These are phyloP conservation scores for Tetramorium alpestre DNA, from an alignment of 1,140 invertebrate species.

Conservation along the genomic window DNA sequence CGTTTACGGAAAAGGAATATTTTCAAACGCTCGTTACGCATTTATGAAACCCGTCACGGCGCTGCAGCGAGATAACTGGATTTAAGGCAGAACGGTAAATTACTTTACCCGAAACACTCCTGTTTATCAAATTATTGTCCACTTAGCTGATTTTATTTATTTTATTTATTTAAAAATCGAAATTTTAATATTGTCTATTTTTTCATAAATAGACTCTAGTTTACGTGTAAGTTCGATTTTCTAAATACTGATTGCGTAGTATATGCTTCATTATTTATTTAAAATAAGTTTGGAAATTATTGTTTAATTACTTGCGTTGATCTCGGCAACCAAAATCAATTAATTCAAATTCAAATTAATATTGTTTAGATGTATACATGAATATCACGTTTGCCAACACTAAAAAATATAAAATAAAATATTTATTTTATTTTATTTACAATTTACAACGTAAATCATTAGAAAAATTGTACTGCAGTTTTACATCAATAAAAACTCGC, in stretches of 20 bases:
- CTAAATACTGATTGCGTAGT: not conserved
- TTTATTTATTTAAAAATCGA: not conserved
- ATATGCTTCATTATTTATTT: not conserved
- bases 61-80: conserved; percentile 24
- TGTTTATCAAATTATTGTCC: conserved; percentile 39
- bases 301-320: not conserved
- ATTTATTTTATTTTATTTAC: not conserved
- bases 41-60: conserved; percentile 40
- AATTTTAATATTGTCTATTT: conserved; percentile 17
- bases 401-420: conserved; percentile 1
- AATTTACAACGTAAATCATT: conserved; percentile 1
- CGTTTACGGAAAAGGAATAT: conserved; percentile 39
- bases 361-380: not conserved
- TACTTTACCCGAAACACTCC: conserved; percentile 22
- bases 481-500: not conserved
- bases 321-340: not conserved
- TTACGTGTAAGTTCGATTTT: not conserved
- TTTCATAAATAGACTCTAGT: conserved; percentile 2
- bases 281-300: conserved; percentile 35
- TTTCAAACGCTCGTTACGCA: conserved; percentile 45
- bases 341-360: conserved; percentile 25
- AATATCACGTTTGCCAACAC: not conserved
- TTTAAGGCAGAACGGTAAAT: conserved; percentile 45
- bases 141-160: conserved; percentile 23
- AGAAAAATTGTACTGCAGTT: conserved; percentile 4